Percentiles rank a stretch among this genome's conserved stretches.
Conservation (phyloP, 2,797 vertebrate genomes). For the Amniataba percoides region DNA sequence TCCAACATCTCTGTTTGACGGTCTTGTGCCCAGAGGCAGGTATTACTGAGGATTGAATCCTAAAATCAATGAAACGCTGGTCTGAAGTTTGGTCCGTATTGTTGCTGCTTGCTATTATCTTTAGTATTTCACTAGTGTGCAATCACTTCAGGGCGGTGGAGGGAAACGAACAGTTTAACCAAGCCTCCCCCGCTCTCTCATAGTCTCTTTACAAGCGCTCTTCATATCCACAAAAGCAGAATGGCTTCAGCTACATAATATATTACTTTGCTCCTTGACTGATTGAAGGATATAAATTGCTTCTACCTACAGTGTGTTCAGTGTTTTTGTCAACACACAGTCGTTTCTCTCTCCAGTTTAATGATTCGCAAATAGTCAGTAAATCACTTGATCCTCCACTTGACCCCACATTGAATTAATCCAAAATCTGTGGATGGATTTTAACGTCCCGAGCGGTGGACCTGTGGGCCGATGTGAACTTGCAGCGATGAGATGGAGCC, state of each 20-base stretch:
- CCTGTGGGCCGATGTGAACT: constrained; percentile 28
- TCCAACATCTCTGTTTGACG: constrained; percentile 24
- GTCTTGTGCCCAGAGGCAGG: constrained; percentile 51
- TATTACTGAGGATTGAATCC: constrained; percentile 47
- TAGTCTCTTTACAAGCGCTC: constrained; percentile 32
- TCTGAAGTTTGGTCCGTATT: constrained; percentile 53
- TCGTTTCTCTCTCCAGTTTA: neutral
- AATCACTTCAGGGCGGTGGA: constrained; percentile 51
- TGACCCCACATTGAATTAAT: constrained; percentile 15
- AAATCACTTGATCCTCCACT: constrained; percentile 15
- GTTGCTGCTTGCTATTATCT: constrained; percentile 60
- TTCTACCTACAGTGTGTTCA: neutral
- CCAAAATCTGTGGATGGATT: constrained; percentile 27
- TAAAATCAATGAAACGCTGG: constrained; percentile 62
- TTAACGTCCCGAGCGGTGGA: neutral
- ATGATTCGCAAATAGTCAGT: constrained; percentile 35
- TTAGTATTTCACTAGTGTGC: constrained; percentile 41
- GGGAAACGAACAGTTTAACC: constrained; percentile 58
- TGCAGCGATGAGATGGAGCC: constrained; percentile 33
- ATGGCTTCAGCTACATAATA: constrained; percentile 29
- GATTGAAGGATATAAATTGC: constrained; percentile 29
- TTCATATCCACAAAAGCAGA: constrained; percentile 44
- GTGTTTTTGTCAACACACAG: constrained; percentile 10
- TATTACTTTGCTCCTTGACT: constrained; percentile 12
- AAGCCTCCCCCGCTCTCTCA: constrained; percentile 45